These are phyloP conservation scores for Haemorhous mexicanus DNA, from an alignment of 2,113 vertebrate species.

Conservation along the genomic window DNA sequence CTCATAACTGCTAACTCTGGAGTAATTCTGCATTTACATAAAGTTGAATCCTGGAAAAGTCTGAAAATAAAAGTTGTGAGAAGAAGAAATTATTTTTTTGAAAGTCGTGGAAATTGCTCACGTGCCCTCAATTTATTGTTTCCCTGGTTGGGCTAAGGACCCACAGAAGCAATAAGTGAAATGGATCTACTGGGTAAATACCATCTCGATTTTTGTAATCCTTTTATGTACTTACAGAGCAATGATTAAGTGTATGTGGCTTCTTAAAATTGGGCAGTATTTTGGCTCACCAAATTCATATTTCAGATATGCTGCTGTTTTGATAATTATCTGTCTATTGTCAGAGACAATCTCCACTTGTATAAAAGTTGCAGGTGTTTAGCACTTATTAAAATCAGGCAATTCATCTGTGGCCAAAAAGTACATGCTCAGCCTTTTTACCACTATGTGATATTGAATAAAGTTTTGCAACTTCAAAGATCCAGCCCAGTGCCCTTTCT, in stretches of 20 bases:
- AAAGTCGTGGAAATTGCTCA: neutral
- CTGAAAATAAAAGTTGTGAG: neutral
- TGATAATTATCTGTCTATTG: neutral
- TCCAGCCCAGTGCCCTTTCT: neutral
- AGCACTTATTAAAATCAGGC: neutral
- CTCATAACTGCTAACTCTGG: neutral
- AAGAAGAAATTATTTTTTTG: neutral
- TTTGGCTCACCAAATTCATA: neutral
- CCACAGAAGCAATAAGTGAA: neutral
- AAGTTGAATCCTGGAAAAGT: neutral
- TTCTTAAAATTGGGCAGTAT: neutral
- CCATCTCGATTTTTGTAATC: neutral
- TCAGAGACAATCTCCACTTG: neutral
- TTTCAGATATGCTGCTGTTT: neutral
- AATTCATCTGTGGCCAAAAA: neutral
- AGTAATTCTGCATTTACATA: neutral
- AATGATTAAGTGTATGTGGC: neutral
- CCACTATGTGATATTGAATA: neutral
- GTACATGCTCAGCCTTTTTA: neutral
- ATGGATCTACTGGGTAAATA: neutral
- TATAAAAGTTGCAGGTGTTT: constrained; percentile 12
- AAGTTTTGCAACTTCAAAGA: neutral
- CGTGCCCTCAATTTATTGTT: neutral
- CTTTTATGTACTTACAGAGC: neutral
- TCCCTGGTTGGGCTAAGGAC: neutral